Conservation (phyloP, 2,888 invertebrate species). For the Melikaiella ostensackeni region DNA sequence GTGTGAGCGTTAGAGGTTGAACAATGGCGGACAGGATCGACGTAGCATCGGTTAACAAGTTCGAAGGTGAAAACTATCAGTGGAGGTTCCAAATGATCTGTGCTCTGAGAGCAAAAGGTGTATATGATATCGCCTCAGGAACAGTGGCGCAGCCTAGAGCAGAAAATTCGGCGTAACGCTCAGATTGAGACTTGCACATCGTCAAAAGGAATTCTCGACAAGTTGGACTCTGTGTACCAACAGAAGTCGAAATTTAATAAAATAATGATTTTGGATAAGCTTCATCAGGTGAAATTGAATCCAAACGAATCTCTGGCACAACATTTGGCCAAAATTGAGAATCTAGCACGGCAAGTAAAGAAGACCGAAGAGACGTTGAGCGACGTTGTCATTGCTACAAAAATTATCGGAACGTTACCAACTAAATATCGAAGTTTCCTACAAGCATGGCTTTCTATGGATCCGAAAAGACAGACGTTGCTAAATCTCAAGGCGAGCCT, state of each 20-base stretch:
- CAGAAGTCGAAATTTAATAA: no score
- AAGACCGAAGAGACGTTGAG: slow-evolving; percentile 45
- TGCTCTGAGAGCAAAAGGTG: slow-evolving; percentile 40
- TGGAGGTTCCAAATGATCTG: no score
- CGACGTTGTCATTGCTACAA: slow-evolving; percentile 46
- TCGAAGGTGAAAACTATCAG: slow-evolving; percentile 44
- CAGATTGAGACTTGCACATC: slow-evolving; percentile 40
- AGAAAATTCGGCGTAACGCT: background rate
- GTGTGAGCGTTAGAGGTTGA: no score
- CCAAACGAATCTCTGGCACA: no score
- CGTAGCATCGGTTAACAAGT: slow-evolving; percentile 35
- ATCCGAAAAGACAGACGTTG: slow-evolving; percentile 44
- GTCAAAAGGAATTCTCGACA: slow-evolving; percentile 41
- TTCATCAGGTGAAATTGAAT: no score
- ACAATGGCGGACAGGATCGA: slow-evolving; percentile 41
- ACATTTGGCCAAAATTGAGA: slow-evolving; percentile 14
- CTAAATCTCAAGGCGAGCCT: slow-evolving; percentile 44
- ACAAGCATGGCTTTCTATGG: slow-evolving; percentile 46
- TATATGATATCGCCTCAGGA: slow-evolving; percentile 13
- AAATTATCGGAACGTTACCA: slow-evolving; percentile 44
- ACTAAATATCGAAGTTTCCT: slow-evolving; percentile 44
- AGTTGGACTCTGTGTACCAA: slow-evolving; percentile 1
- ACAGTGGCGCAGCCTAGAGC: background rate
- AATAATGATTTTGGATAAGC: no score
- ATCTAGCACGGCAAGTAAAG: slow-evolving; percentile 42